phyloP scores from a whole-genome alignment of 2,888 invertebrate genomes.

The Melanchra persicariae region DNA sequence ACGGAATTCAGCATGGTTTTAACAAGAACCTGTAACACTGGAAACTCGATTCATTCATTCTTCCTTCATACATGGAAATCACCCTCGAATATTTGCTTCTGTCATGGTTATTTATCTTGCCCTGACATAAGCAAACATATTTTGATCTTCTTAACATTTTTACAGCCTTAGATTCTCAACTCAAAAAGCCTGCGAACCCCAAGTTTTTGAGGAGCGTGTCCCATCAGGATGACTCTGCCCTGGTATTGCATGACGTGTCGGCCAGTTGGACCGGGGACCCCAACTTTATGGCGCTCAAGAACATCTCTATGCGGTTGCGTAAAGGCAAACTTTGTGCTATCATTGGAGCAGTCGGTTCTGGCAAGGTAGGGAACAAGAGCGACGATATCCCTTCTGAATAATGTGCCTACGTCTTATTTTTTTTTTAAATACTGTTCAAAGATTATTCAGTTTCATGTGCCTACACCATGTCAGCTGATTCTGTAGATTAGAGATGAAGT shows the following conservation, averaged over 20 bases:
- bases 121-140: background rate
- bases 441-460: background rate
- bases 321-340: slow-evolving; percentile 92
- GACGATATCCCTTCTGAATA: background rate
- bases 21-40: background rate
- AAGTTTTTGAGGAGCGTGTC: slow-evolving; percentile 78
- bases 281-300: slow-evolving; percentile 89
- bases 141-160: background rate
- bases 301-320: slow-evolving; percentile 88
- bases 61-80: background rate
- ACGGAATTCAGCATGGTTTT: background rate
- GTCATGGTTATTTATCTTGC: background rate
- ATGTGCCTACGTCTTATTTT: background rate
- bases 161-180: background rate
- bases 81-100: background rate
- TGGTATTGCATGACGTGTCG: slow-evolving; percentile 81
- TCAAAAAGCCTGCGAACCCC: slow-evolving; percentile 43
- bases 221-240: slow-evolving; percentile 77
- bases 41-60: background rate
- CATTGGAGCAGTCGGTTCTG: slow-evolving; percentile 94
- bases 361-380: slow-evolving; percentile 89
- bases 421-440: background rate
- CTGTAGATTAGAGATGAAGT: background rate
- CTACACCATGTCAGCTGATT: background rate
- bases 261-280: slow-evolving; percentile 90